Evolutionary conservation across 2,113 vertebrate species (phyloP).

Genomic region (Ctenodactylus gundi): DNA sequence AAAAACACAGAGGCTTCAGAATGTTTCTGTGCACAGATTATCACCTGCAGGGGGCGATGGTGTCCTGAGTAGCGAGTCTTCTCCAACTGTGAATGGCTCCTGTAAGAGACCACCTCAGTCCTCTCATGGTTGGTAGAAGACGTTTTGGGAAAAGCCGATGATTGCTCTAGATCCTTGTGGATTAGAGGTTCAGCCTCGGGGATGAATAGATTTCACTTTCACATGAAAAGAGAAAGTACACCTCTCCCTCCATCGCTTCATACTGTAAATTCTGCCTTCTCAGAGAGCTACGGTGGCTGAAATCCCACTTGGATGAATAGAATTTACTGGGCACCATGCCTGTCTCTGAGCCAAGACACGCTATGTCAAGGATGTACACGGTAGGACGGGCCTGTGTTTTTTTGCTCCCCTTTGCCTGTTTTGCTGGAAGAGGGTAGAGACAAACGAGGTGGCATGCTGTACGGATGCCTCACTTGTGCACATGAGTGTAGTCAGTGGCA

Average conservation of each 20-base stretch:
- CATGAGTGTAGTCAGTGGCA: neutral
- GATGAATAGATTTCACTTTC: neutral
- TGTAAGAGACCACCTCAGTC: neutral
- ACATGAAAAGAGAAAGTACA: neutral
- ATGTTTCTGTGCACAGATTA: neutral
- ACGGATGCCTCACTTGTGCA: neutral
- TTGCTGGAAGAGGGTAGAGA: neutral
- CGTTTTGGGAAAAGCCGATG: neutral
- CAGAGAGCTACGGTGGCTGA: neutral
- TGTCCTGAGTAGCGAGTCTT: neutral
- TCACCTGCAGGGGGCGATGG: neutral
- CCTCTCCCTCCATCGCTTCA: fast-evolving
- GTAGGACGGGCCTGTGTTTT: fast-evolving
- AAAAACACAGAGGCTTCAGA: neutral
- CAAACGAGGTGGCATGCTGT: neutral
- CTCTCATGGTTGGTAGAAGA: neutral
- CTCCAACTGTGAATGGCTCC: neutral
- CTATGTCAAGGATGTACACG: neutral
- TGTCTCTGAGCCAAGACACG: neutral
- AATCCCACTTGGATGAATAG: neutral
- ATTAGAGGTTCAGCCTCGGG: neutral
- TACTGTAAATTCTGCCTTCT: neutral
- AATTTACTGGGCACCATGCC: neutral
- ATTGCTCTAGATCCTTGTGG: neutral
- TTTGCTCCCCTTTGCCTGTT: neutral